Percentiles rank a stretch among this genome's conserved stretches.
Conservation (phyloP, 1,140 invertebrate species). For the Lithobius niger region DNA sequence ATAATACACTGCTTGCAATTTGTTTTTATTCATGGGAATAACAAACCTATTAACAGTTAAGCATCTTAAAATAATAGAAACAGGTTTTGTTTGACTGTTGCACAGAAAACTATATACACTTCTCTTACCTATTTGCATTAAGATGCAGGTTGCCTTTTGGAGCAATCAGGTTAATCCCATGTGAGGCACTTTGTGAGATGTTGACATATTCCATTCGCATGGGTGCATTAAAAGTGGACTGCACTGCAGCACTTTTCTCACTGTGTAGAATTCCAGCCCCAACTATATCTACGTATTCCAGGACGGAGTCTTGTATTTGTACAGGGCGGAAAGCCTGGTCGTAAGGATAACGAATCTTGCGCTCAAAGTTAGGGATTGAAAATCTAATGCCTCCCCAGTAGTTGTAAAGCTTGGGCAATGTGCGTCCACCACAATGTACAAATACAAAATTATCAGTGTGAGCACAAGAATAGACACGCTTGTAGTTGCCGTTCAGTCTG, state of each 20-base stretch:
- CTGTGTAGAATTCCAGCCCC: conserved; percentile 95
- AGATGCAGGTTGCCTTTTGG: conserved; percentile 44
- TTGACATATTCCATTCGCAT: conserved; percentile 60
- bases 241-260: conserved; percentile 82
- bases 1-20: too few relatives aligned
- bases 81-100: too few relatives aligned
- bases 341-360: conserved; percentile 9
- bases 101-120: not conserved
- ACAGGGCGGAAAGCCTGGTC: conserved; percentile 31
- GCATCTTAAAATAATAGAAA: too few relatives aligned
- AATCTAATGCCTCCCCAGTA: conserved; percentile 97
- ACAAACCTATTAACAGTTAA: too few relatives aligned
- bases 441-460: conserved; percentile 83
- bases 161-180: conserved; percentile 84
- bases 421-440: conserved; percentile 73
- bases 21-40: too few relatives aligned
- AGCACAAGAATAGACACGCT: conserved; percentile 64
- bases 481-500: conserved; percentile 75
- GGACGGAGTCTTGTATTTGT: conserved; percentile 38
- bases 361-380: conserved; percentile 75
- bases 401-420: conserved; percentile 48
- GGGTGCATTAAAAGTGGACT: conserved; percentile 74
- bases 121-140: not conserved
- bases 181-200: conserved; percentile 67
- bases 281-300: conserved; percentile 73